Percentiles rank a stretch among this genome's conserved stretches.
Conservation (phyloP, 92 coral and sea anemone genomes). For the Porites evermanni region DNA sequence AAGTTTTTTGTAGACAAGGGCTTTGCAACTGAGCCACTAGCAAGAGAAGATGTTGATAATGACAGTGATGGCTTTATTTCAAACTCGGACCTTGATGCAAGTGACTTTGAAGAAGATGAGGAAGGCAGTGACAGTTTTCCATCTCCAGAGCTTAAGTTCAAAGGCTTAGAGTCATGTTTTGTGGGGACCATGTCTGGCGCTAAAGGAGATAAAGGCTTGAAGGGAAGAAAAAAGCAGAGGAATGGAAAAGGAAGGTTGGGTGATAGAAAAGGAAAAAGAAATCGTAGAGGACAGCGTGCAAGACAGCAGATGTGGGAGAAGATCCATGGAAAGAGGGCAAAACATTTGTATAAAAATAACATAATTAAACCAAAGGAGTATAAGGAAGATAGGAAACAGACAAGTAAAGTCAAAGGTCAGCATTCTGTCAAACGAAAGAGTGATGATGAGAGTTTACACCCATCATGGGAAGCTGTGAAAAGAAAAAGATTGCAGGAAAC, state of each 20-base stretch:
- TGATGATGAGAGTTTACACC: slow-evolving; percentile 60
- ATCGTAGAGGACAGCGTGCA: slow-evolving; percentile 90
- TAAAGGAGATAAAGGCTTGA: neutral
- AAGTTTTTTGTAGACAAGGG: neutral
- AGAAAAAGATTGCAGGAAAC: slow-evolving; percentile 79
- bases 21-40: neutral
- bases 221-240: neutral
- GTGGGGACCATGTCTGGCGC: slow-evolving; percentile 61
- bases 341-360: slow-evolving; percentile 58
- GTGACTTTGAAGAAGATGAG: neutral
- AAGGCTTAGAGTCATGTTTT: slow-evolving; percentile 73
- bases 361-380: slow-evolving; percentile 22
- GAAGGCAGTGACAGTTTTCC: neutral
- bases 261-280: slow-evolving; percentile 34
- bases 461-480: slow-evolving; percentile 97
- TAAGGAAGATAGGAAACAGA: neutral
- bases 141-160: neutral
- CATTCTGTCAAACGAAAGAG: neutral
- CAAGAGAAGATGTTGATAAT: slow-evolving; percentile 18
- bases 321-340: slow-evolving; percentile 86
- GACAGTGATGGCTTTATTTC: neutral
- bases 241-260: slow-evolving; percentile 36
- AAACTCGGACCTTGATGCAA: neutral
- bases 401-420: slow-evolving; percentile 5
- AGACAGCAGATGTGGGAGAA: slow-evolving; percentile 84